phyloP scores from a whole-genome alignment of 2,888 invertebrate genomes.

The Thereva nobilitata region DNA sequence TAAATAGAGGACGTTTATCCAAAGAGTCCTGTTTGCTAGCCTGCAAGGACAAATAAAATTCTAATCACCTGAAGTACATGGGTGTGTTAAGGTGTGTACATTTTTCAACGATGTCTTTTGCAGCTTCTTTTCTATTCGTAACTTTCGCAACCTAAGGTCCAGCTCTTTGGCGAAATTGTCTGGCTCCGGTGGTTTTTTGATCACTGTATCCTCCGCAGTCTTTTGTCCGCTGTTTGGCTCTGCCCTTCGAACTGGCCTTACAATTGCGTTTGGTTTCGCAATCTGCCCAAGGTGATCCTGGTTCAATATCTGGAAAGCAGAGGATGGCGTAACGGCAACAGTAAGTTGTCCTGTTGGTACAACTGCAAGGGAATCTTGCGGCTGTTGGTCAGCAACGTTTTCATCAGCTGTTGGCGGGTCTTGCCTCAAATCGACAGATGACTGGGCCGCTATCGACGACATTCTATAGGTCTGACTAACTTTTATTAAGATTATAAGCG shows the following conservation, averaged over 20 bases:
- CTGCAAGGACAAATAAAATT: slow-evolving; percentile 47
- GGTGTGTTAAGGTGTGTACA: not conserved
- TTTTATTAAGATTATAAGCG: not conserved
- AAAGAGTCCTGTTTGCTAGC: slow-evolving; percentile 47
- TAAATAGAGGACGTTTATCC: slow-evolving; percentile 66
- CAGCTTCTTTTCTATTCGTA: slow-evolving; percentile 65
- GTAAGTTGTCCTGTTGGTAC: slow-evolving; percentile 46
- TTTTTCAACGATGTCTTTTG: slow-evolving; percentile 5
- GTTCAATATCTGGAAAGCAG: slow-evolving; percentile 48
- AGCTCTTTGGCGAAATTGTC: slow-evolving; percentile 71
- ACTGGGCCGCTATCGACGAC: slow-evolving; percentile 52
- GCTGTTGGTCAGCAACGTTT: slow-evolving; percentile 52
- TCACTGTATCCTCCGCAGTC: slow-evolving; percentile 8
- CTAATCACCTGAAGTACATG: not conserved
- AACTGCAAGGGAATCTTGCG: slow-evolving; percentile 47
- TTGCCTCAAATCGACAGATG: slow-evolving; percentile 46
- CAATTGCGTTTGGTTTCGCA: slow-evolving; percentile 63
- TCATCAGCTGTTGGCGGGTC: slow-evolving; percentile 40
- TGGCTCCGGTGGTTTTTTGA: slow-evolving; percentile 8
- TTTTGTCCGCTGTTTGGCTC: slow-evolving; percentile 44
- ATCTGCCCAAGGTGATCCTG: slow-evolving; percentile 45
- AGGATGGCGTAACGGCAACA: slow-evolving; percentile 38
- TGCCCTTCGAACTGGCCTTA: slow-evolving; percentile 60
- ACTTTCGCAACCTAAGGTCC: slow-evolving; percentile 70
- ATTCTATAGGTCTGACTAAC: slow-evolving; percentile 44